These are phyloP conservation scores for human (Homo sapiens) DNA, from an alignment of 2,113 vertebrate genomes.

Conservation along the genomic window DNA sequence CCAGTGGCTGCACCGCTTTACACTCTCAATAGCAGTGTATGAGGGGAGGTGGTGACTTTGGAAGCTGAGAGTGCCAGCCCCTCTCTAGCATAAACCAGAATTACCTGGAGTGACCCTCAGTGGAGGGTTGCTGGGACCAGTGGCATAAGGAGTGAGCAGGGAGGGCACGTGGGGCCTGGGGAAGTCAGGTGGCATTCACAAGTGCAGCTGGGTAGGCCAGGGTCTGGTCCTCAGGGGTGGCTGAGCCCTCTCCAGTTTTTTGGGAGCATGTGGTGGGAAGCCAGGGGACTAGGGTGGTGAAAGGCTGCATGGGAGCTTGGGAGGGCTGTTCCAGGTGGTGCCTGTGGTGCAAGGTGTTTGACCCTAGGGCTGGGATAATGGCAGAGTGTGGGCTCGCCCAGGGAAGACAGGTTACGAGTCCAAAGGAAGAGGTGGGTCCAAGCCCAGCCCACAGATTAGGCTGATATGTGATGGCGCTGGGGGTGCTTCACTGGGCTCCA, in stretches of 20 bases:
- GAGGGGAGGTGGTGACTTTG: neutral
- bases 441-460: neutral
- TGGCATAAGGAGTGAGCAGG: neutral
- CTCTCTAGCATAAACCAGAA: neutral
- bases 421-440: neutral
- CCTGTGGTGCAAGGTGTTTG: neutral
- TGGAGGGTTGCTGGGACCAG: neutral
- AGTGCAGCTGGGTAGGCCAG: neutral
- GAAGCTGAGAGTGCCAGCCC: neutral
- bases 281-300: neutral
- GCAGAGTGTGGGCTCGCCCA: neutral
- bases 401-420: neutral
- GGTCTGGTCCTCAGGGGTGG: too few relatives aligned
- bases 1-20: accelerated
- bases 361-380: neutral
- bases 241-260: neutral
- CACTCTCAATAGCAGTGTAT: neutral
- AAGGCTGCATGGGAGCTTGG: neutral
- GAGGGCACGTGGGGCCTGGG: neutral
- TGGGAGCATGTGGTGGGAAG: neutral
- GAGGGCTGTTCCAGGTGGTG: neutral
- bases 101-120: neutral
- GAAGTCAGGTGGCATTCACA: neutral
- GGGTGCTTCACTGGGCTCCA: neutral
- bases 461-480: neutral